phyloP scores from a whole-genome alignment of 2,888 invertebrate species.

The Galerucella calmariensis region DNA sequence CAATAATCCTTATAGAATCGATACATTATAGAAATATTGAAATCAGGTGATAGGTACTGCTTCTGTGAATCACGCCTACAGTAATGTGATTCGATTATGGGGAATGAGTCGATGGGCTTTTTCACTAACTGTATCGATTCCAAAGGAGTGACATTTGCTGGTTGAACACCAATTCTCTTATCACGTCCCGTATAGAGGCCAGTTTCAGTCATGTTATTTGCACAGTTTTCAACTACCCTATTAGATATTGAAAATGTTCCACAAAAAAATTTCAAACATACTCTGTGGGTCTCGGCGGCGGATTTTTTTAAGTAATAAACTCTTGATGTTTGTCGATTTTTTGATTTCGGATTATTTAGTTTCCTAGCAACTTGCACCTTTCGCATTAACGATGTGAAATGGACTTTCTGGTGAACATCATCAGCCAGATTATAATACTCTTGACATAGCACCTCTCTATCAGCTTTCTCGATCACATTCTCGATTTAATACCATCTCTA shows the following conservation, averaged over 20 bases:
- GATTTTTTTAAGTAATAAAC: conserved; percentile 24
- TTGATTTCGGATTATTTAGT: conserved; percentile 24
- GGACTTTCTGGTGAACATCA: no score
- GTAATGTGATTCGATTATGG: conserved; percentile 24
- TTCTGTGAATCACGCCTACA: conserved; percentile 14
- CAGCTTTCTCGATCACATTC: no score
- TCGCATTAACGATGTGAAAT: no score
- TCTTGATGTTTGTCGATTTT: conserved; percentile 30
- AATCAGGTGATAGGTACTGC: background rate
- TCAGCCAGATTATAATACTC: no score
- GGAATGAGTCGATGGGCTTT: conserved; percentile 21
- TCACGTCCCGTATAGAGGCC: conserved; percentile 24
- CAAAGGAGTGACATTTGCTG: background rate
- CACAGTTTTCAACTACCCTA: conserved; percentile 27
- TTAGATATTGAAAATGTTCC: background rate
- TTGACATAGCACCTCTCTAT: no score
- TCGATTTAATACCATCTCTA: no score
- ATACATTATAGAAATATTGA: no score
- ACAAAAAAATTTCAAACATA: conserved; percentile 15
- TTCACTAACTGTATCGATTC: background rate
- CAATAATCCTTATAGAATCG: no score
- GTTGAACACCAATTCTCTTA: background rate
- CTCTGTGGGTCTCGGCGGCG: conserved; percentile 21
- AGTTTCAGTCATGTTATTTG: conserved; percentile 7
- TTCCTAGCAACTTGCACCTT: conserved; percentile 23